Conservation (phyloP, 2,797 vertebrate genomes). For the Neoniphon sammara region DNA sequence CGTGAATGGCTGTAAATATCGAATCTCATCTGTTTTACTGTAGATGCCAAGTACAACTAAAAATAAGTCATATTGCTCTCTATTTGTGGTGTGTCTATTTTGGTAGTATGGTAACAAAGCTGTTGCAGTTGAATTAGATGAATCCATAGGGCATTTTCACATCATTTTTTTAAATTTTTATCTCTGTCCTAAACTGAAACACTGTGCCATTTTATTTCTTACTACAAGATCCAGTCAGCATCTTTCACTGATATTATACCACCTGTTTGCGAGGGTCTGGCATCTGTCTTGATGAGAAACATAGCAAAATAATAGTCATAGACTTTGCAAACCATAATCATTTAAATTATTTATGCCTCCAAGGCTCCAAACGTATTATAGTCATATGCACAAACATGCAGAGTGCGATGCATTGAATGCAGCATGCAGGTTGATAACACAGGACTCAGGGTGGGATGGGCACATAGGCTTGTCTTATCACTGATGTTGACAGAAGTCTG, state of each 20-base stretch:
- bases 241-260: neutral
- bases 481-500: conserved; percentile 13
- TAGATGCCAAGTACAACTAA: too few relatives aligned
- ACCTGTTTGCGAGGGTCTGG: conserved; percentile 15
- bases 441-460: conserved; percentile 3
- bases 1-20: too few relatives aligned
- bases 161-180: too few relatives aligned
- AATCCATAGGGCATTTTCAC: too few relatives aligned
- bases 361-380: conserved; percentile 8
- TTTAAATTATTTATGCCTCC: neutral
- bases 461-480: neutral
- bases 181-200: too few relatives aligned
- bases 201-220: too few relatives aligned
- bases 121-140: too few relatives aligned
- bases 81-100: too few relatives aligned
- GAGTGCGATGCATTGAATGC: conserved; percentile 5
- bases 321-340: conserved; percentile 1
- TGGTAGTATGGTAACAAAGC: too few relatives aligned
- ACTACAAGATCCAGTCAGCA: neutral
- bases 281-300: neutral
- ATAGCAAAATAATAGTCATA: neutral
- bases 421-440: conserved; percentile 24
- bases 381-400: neutral
- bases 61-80: neutral
- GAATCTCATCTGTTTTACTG: too few relatives aligned